Conservation (phyloP, 92 coral and sea anemone genomes). For the Zoanthus solanderi region DNA sequence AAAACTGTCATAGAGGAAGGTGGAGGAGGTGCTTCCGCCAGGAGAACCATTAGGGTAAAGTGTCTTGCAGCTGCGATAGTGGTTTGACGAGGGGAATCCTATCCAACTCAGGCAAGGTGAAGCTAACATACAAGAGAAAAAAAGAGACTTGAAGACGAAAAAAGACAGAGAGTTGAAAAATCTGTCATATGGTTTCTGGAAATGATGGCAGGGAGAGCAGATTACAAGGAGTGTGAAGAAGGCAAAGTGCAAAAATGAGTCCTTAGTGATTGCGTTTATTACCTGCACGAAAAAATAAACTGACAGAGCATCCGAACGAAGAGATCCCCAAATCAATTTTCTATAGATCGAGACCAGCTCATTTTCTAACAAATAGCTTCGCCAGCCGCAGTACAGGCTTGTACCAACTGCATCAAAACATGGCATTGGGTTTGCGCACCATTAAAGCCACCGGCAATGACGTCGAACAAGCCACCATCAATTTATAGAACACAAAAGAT, state of each 20-base stretch:
- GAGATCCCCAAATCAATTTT: background rate
- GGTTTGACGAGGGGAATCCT: background rate
- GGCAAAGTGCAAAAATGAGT: background rate
- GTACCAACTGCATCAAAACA: background rate
- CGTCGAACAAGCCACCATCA: background rate
- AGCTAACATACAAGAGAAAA: background rate
- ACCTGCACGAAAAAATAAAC: background rate
- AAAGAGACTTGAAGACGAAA: background rate
- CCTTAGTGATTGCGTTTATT: background rate
- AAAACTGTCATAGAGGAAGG: background rate
- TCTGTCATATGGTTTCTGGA: background rate
- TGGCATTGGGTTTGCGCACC: background rate
- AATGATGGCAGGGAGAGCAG: background rate
- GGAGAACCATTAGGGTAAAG: background rate
- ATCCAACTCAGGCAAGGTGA: background rate
- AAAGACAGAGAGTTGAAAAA: background rate
- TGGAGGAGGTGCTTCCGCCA: background rate
- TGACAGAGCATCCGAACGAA: background rate
- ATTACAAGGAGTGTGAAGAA: background rate
- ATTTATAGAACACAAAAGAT: no score
- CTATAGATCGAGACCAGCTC: background rate
- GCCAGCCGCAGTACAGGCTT: background rate
- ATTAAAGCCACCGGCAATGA: background rate
- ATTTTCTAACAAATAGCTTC: background rate
- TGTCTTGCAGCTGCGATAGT: background rate